Base-by-base conservation (phyloP, 2,113 vertebrate genomes). In the Apteryx owenii region DNA sequence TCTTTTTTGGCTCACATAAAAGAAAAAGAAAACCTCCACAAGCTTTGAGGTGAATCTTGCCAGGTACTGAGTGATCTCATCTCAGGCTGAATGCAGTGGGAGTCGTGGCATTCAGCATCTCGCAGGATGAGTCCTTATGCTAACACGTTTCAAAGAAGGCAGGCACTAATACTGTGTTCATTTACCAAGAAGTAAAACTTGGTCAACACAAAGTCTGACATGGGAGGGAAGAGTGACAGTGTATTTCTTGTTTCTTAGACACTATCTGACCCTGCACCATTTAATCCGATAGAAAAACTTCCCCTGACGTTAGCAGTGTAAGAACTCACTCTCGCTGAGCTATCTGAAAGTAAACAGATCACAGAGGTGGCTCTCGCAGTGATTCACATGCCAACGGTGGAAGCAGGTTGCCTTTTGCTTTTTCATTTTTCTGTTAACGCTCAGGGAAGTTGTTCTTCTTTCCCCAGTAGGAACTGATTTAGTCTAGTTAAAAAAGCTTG, bases 401-500 rank as follows among this genome's bases (percentile, higher is more conserved):
- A 33, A 51, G 25, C 54, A 88, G 91, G 76, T 97, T 88, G 64
- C 76, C 33, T 86, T 95, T 96, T 31, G 7, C 64, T 91, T 88
- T 96, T 96, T 90, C 77, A 38, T 76, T 94, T 96, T 88, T 85
- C 90, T 56, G 18, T 84, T 75, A 95, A 86, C 76, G 56, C 44
- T 62, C 4, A 0, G 12, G 68, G 91, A 97, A 93, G 65, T 90
- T 78, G 96, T 90, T 64, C 46, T 75, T 46, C 92, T 91, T 86
- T 81, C 88, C 72, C 3, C 7, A 85, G 48, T 17, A 85, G 94
- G 83, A 92, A 84, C 85, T 51, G 88, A 88, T 65, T 94, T 90
- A 46, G 22, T 73, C 71, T 51, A 22, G 58, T 68, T 89, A 88
- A 71, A 83, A 65, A 88, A 93, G 9, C 46, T 53, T 73, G 88